Evolutionary conservation across 2,888 invertebrate species (phyloP).

Genomic region (Cepaea hortensis): DNA sequence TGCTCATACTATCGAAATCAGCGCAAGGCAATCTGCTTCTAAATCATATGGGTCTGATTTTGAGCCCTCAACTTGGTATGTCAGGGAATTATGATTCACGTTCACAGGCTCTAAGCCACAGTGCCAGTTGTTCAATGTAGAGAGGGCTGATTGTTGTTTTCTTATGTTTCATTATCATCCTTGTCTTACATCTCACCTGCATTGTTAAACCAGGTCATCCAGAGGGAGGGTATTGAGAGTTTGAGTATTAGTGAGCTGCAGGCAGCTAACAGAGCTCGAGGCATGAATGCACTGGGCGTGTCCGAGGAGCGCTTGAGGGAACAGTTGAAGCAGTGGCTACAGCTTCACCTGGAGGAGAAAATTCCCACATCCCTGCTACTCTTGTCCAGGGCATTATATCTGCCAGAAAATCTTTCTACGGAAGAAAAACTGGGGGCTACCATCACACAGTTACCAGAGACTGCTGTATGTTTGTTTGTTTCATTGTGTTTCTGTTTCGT

Average conservation of each 20-base stretch:
- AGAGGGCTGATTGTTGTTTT: too few species aligned
- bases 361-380: constrained; percentile 95
- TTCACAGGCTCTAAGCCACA: too few species aligned
- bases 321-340: constrained; percentile 95
- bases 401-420: constrained; percentile 92
- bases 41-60: too few species aligned
- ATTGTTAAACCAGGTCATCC: constrained; percentile 83
- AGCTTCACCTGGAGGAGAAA: constrained; percentile 93
- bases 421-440: constrained; percentile 94
- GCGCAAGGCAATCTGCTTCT: too few species aligned
- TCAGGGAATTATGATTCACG: too few species aligned
- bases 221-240: constrained; percentile 93
- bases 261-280: constrained; percentile 92
- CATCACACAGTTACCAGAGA: constrained; percentile 91
- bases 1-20: too few species aligned
- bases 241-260: constrained; percentile 93
- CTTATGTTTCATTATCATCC: too few species aligned
- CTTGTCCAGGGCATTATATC: constrained; percentile 90
- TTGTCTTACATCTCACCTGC: neutral
- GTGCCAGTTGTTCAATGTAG: too few species aligned
- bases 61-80: too few species aligned
- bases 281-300: constrained; percentile 97
- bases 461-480: constrained; percentile 80
- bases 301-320: constrained; percentile 88
- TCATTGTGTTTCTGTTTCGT: neutral